phyloP scores from a whole-genome alignment of 2,888 invertebrate genomes.

The Plagodis dolabraria region DNA sequence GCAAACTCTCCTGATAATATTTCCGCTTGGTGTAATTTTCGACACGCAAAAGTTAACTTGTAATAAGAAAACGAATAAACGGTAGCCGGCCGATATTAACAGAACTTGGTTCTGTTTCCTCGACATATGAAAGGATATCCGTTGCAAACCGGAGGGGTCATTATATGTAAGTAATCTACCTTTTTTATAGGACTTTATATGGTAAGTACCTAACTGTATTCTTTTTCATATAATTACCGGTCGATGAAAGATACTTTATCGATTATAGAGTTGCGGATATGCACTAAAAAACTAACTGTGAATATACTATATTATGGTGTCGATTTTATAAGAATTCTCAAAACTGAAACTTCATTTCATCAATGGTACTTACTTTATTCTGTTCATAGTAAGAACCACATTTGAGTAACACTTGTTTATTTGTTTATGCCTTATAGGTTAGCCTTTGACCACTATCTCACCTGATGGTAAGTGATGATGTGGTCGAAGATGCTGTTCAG shows the following conservation, averaged over 20 bases:
- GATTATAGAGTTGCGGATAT: neutral
- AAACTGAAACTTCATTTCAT: no score
- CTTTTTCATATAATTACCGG: conserved; percentile 41
- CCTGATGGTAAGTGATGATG: no score
- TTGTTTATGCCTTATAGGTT: no score
- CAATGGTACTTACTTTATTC: no score
- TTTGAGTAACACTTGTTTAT: no score
- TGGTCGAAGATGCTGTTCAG: no score
- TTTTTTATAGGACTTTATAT: conserved; percentile 46
- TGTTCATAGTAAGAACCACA: no score
- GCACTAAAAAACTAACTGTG: neutral
- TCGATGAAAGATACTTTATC: conserved; percentile 1
- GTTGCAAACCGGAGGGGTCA: conserved; percentile 67
- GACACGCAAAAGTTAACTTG: conserved; percentile 69
- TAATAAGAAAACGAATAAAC: conserved; percentile 53
- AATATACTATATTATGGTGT: neutral
- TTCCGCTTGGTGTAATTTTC: conserved; percentile 67
- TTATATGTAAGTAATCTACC: conserved; percentile 64
- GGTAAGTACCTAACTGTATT: conserved; percentile 32
- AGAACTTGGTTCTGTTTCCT: conserved; percentile 61
- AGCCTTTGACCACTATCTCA: no score
- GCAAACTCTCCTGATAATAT: conserved; percentile 46
- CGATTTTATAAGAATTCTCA: no score
- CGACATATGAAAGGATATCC: conserved; percentile 79
- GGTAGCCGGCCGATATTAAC: conserved; percentile 61